A percentile compares a stretch with the other conserved stretches of the same genome.
These are phyloP conservation scores for Actinemys pallida DNA, from an alignment of 2,113 vertebrate genomes.

Conservation along the genomic window DNA sequence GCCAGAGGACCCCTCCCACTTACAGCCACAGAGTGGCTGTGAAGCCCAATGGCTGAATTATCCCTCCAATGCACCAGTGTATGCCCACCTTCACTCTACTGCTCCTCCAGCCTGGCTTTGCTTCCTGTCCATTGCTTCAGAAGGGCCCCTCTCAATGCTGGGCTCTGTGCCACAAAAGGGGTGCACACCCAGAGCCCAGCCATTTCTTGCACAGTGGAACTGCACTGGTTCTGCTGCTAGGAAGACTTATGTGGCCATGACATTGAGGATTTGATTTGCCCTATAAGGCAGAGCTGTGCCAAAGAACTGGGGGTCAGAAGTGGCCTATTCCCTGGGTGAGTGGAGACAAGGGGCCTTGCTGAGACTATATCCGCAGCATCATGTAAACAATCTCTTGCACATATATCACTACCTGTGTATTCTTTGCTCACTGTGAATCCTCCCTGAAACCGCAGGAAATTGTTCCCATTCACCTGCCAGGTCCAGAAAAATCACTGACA, in stretches of 20 bases:
- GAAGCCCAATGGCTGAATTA: not conserved
- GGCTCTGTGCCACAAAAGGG: constrained; percentile 52
- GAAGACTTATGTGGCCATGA: not conserved
- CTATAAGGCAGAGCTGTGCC: accelerated
- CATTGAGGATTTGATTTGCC: not conserved
- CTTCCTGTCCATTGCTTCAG: constrained; percentile 5
- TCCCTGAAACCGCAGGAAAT: constrained; percentile 60
- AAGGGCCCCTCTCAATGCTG: constrained; percentile 14
- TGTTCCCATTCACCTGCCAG: constrained; percentile 56
- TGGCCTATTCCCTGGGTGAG: accelerated
- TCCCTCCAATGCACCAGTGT: not conserved
- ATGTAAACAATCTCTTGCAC: accelerated
- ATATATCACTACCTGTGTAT: accelerated
- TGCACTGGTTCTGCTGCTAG: constrained; percentile 1
- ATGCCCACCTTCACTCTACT: not conserved
- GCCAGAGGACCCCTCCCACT: not conserved
- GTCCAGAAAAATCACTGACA: constrained; percentile 46
- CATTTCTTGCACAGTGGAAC: constrained; percentile 35
- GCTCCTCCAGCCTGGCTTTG: not conserved
- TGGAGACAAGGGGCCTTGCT: accelerated
- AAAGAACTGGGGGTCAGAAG: not conserved
- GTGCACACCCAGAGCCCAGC: constrained; percentile 65
- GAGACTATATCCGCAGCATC: accelerated
- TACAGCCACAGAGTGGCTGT: not conserved
- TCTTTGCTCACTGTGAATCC: not conserved